Percentiles rank a stretch among this genome's conserved stretches.
phyloP scores from a whole-genome alignment of 2,888 invertebrate species.

The Acanthopleura granulata region DNA sequence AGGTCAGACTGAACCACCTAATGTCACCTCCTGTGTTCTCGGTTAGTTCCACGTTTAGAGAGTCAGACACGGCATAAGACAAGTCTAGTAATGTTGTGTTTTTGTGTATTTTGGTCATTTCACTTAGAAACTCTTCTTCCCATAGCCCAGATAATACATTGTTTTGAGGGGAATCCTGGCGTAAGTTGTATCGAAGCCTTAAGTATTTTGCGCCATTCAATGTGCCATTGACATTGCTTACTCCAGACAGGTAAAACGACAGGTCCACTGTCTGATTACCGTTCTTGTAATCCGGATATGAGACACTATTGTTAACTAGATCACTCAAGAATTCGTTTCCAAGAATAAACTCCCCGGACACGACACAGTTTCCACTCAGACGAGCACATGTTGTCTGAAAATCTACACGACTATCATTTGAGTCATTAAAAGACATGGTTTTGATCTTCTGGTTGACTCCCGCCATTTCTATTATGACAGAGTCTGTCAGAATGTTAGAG shows the following conservation, averaged over 20 bases:
- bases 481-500: conserved; percentile 25
- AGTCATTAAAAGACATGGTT: neutral
- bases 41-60: conserved; percentile 42
- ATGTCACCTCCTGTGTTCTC: conserved; percentile 34
- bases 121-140: no score
- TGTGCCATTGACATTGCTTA: no score
- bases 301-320: no score
- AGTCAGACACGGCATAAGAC: conserved; percentile 40
- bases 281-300: no score
- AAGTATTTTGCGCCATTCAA: no score
- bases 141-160: no score
- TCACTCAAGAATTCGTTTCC: conserved; percentile 21
- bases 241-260: no score
- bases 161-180: no score
- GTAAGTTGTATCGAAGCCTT: no score
- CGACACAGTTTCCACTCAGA: conserved; percentile 33
- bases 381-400: conserved; percentile 41
- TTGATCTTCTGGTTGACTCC: conserved; percentile 21
- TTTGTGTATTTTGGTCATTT: no score
- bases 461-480: conserved; percentile 28
- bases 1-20: conserved; percentile 26
- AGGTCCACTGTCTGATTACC: no score
- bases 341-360: conserved; percentile 36
- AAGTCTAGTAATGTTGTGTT: no score
- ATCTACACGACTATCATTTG: neutral